A percentile compares a stretch with the other conserved stretches of the same genome.
These are phyloP conservation scores for Megaceryle maxima DNA, from an alignment of 2,113 vertebrate species.

Conservation along the genomic window DNA sequence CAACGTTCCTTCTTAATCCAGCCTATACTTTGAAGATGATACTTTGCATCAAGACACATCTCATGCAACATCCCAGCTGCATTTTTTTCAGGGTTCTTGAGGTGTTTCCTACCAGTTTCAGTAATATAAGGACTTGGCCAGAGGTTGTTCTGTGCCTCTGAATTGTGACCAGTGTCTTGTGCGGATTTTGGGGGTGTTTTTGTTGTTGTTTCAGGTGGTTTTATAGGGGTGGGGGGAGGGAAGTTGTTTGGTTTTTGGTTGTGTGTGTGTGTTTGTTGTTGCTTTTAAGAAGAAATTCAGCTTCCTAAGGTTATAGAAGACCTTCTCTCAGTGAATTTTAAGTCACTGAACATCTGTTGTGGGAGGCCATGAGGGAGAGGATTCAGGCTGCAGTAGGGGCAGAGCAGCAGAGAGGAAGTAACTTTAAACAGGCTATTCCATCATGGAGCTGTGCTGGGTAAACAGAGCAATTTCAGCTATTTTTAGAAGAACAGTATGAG, in stretches of 20 bases:
- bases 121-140: not conserved
- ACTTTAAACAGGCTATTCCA: conserved; percentile 1
- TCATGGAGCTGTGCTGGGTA: not conserved
- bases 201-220: not conserved
- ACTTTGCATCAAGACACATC: not conserved
- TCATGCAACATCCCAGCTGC: not conserved
- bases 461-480: not conserved
- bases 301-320: not conserved
- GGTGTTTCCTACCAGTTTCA: not conserved
- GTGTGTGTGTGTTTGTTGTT: not conserved
- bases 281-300: not conserved
- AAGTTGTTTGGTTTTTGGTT: not conserved
- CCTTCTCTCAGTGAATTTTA: not conserved
- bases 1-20: not conserved
- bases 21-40: not conserved
- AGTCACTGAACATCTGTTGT: conserved; percentile 34
- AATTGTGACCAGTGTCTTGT: not conserved
- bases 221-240: not conserved
- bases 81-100: not conserved
- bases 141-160: not conserved
- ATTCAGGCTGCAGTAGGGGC: not conserved
- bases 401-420: conserved; percentile 9
- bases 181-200: rapidly evolving
- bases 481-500: conserved; percentile 19
- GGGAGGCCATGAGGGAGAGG: not conserved